A percentile compares a stretch with the other conserved stretches of the same genome.
These are phyloP conservation scores for Ceuthmochares aereus DNA, from an alignment of 2,113 vertebrate genomes.

Conservation along the genomic window DNA sequence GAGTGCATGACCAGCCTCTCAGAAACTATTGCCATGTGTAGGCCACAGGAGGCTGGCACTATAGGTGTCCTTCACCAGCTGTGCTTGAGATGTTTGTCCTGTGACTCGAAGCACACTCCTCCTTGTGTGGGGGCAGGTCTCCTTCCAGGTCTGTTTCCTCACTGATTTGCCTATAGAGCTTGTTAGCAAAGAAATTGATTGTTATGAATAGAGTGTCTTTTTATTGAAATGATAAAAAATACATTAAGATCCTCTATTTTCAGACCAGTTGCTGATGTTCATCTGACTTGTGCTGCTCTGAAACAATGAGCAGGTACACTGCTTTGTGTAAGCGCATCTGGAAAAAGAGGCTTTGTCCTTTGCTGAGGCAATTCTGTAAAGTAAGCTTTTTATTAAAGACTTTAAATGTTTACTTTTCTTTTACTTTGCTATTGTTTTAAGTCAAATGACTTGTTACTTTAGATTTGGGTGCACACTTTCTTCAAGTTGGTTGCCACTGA, in stretches of 20 bases:
- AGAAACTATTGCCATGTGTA: not conserved
- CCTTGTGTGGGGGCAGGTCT: not conserved
- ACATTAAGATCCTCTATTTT: not conserved
- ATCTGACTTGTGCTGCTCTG: not conserved
- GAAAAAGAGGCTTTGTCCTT: not conserved
- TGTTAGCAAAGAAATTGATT: not conserved
- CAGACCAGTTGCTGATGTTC: not conserved
- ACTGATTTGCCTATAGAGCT: not conserved
- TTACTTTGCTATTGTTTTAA: not conserved
- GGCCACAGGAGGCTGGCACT: not conserved
- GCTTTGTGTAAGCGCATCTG: not conserved
- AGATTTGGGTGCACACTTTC: not conserved
- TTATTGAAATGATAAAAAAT: not conserved
- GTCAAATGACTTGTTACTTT: not conserved
- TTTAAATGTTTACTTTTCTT: not conserved
- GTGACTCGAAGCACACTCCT: not conserved
- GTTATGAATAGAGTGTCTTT: not conserved
- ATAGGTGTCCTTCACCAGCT: not conserved
- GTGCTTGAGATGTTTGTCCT: not conserved
- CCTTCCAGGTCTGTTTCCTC: not conserved
- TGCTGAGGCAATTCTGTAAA: not conserved
- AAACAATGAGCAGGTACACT: not conserved
- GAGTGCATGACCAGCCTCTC: not conserved
- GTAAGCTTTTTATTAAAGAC: not conserved
- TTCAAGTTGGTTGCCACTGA: slow-evolving; percentile 32